Evolutionary conservation across 1,140 invertebrate genomes (phyloP).

Genomic region (Drosophila mayri): DNA sequence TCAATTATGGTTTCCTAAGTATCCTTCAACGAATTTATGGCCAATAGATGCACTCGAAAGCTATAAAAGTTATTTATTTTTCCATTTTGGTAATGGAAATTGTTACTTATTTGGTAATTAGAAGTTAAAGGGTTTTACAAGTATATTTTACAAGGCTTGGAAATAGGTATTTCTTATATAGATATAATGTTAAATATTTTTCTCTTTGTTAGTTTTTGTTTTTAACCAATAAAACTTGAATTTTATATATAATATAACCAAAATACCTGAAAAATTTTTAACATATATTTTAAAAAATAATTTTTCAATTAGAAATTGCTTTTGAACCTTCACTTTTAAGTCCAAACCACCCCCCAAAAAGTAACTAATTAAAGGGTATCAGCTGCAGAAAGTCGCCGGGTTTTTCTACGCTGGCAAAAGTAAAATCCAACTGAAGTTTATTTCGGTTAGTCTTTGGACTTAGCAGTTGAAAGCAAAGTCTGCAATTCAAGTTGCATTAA

Average conservation of each 20-base stretch:
- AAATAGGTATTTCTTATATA: neutral
- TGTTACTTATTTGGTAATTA: neutral
- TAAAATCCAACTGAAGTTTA: conserved; percentile 51
- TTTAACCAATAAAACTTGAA: neutral
- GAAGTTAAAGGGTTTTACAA: neutral
- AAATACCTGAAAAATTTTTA: neutral
- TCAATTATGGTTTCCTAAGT: conserved; percentile 34
- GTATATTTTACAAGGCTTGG: neutral
- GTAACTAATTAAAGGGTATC: conserved; percentile 8
- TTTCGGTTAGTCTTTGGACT: conserved; percentile 48
- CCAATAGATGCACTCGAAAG: conserved; percentile 25
- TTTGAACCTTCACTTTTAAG: neutral
- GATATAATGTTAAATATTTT: neutral
- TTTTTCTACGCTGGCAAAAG: conserved; percentile 21
- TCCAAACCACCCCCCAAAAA: neutral
- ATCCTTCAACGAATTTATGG: conserved; percentile 9
- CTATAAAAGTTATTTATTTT: neutral
- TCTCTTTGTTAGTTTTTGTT: neutral
- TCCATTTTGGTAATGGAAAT: neutral
- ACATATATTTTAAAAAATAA: neutral
- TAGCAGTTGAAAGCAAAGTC: conserved; percentile 48
- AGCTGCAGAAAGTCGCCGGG: neutral
- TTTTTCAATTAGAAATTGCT: no score
- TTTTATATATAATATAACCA: neutral
- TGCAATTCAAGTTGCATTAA: conserved; percentile 76